Evolutionary conservation across 2,113 vertebrate genomes (phyloP), one percentile per base, ranked within the genome.

Genomic region (Acanthochromis polyacanthus): DNA sequence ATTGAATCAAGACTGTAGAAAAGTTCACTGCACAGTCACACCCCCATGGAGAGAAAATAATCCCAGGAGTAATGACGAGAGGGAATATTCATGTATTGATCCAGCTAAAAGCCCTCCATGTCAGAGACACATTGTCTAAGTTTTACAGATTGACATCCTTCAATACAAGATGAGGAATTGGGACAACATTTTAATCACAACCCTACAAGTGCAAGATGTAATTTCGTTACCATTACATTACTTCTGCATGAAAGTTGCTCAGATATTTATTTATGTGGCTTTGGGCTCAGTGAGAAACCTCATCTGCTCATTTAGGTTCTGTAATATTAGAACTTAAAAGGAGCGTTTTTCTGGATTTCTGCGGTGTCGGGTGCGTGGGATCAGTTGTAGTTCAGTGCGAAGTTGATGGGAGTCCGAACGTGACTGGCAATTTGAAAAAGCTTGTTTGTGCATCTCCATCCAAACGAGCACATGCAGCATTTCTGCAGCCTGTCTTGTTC

Each of bases 51-150:
- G 59, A 71, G 64, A 65, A 78, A 84, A 75, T 17, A 50, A 71
- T 85, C 75, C 28, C 45, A 1, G 40, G 78, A 61, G 83, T 38
- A 84, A 86, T 88, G 55, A 78, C 22, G 17, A 66, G 45, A 46
- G 16, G 69, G 71, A 86, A 78, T 76, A 76, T 87, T 81, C 66
- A 36, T 52, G 25, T 69, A 90, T 88, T 50, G 86, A 92, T 92
- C 81, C 9, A 14, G 64, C 79, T 88, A 84, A 89, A 91, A 91
- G 83, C 66, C 23, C 45, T 71, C 57, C 3, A 46, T 73, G 71
- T 61, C 70, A 77, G 71, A 71, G 61, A 72, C 55, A 76, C 16
- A 22, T 30, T 28, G 71, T 81, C 38, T 45, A 58, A 57, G 75
- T 55, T 66, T 78, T 62, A 82, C 19, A 79, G 70, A 82, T 78